A percentile compares a stretch with the other conserved stretches of the same genome.
Conservation (phyloP, 2,888 invertebrate species). For the Polydrusus tereticollis region DNA sequence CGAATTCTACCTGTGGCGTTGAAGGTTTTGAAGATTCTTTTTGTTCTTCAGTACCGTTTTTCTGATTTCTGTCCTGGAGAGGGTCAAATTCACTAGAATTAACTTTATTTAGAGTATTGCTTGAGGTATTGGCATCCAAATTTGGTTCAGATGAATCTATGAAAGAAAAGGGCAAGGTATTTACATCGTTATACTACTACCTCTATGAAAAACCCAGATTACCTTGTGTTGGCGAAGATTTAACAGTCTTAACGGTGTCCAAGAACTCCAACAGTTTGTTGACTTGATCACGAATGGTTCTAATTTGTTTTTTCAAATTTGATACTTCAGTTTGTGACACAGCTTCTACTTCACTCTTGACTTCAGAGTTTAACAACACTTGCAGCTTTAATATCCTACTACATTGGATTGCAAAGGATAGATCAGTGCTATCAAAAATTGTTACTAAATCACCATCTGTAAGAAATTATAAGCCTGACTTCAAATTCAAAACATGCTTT, state of each 20-base stretch:
- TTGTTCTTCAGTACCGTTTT: conserved; percentile 58
- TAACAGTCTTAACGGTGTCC: conserved; percentile 61
- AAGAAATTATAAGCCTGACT: conserved; percentile 49
- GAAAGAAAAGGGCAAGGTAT: neutral
- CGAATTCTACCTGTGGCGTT: conserved; percentile 53
- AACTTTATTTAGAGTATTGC: conserved; percentile 59
- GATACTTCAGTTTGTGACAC: conserved; percentile 65
- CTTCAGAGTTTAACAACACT: conserved; percentile 68
- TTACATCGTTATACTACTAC: too few species aligned
- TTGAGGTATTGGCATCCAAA: conserved; percentile 27
- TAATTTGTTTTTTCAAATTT: conserved; percentile 66
- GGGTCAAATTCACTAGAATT: conserved; percentile 74
- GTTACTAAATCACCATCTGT: conserved; percentile 80
- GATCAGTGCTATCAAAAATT: conserved; percentile 78
- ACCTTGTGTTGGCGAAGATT: conserved; percentile 51
- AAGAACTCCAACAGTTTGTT: conserved; percentile 72
- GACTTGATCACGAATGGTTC: conserved; percentile 72
- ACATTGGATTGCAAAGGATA: conserved; percentile 78
- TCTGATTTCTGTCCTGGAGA: conserved; percentile 66
- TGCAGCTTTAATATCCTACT: conserved; percentile 76
- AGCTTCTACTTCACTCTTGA: conserved; percentile 57
- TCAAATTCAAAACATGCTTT: too few species aligned
- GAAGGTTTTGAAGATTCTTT: conserved; percentile 59
- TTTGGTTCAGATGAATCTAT: conserved; percentile 27
- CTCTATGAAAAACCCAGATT: neutral